A percentile compares a stretch with the other conserved stretches of the same genome.
These are phyloP conservation scores for Sebastiscus albofasciatus DNA, from an alignment of 2,797 vertebrate genomes.

Conservation along the genomic window DNA sequence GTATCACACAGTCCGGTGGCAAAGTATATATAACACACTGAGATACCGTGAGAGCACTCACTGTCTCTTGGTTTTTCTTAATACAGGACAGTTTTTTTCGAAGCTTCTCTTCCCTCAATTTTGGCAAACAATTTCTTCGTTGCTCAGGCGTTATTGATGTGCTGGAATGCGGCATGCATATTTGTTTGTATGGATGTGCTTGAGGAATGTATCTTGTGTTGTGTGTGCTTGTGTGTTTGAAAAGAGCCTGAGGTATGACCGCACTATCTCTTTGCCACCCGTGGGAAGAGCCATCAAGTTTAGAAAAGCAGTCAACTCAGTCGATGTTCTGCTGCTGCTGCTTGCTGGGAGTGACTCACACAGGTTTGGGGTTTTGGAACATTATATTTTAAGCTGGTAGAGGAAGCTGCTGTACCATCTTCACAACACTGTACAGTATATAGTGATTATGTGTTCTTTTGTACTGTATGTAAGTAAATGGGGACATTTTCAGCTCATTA, in stretches of 20 bases:
- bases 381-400: constrained; percentile 27
- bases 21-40: constrained; percentile 31
- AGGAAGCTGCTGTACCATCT: neutral
- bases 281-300: constrained; percentile 48
- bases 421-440: neutral
- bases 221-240: neutral
- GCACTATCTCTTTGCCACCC: constrained; percentile 6
- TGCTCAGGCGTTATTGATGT: constrained; percentile 21
- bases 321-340: constrained; percentile 43
- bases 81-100: neutral
- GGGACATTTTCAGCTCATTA: neutral
- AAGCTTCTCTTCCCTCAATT: constrained; percentile 10
- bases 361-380: constrained; percentile 36
- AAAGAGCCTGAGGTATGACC: constrained; percentile 41
- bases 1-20: constrained; percentile 43
- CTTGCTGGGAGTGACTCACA: constrained; percentile 32
- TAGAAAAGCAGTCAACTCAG: constrained; percentile 31
- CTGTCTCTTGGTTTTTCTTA: constrained; percentile 17
- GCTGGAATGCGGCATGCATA: neutral
- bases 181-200: neutral
- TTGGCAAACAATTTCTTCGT: constrained; percentile 18
- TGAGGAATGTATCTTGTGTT: constrained; percentile 3
- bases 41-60: constrained; percentile 13
- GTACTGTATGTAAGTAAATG: neutral
- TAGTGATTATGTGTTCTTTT: neutral